phyloP scores from a whole-genome alignment of 2,113 vertebrate genomes.

The Pavo muticus region DNA sequence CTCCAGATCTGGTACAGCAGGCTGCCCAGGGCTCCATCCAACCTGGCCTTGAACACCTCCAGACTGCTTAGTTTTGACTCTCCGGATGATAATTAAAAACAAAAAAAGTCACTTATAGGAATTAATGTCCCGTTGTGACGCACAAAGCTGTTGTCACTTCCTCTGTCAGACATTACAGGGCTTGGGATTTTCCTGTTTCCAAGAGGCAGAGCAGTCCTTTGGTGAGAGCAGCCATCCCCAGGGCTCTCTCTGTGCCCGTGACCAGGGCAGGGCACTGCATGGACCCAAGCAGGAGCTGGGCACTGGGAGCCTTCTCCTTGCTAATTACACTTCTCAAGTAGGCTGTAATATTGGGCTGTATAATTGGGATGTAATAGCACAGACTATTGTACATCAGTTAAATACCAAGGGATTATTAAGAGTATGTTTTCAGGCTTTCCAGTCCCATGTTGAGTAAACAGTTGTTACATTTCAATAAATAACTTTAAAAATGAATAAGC shows the following conservation, averaged over 20 bases:
- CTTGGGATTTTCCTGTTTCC: neutral
- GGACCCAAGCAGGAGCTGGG: neutral
- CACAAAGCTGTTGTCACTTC: neutral
- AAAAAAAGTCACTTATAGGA: neutral
- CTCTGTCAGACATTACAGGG: neutral
- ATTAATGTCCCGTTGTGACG: neutral
- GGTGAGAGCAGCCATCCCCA: neutral
- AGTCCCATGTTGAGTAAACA: slow-evolving; percentile 70
- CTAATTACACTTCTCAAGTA: slow-evolving; percentile 80
- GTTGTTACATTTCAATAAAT: slow-evolving; percentile 71
- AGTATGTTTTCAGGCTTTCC: slow-evolving; percentile 78
- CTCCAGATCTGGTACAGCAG: too few relatives aligned
- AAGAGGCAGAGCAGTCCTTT: neutral
- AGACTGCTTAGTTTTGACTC: neutral
- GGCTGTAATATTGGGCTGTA: neutral
- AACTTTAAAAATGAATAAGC: slow-evolving; percentile 51
- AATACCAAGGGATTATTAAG: slow-evolving; percentile 80
- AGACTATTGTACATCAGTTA: slow-evolving; percentile 75
- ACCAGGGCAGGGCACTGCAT: neutral
- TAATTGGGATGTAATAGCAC: slow-evolving; percentile 80
- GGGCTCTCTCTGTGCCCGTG: neutral
- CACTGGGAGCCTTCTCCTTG: slow-evolving; percentile 67
- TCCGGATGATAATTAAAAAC: slow-evolving; percentile 3
- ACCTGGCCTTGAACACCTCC: neutral
- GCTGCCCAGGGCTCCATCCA: too few relatives aligned